These are phyloP conservation scores for Otocyon megalotis DNA, from an alignment of 2,113 vertebrate species.

Conservation along the genomic window DNA sequence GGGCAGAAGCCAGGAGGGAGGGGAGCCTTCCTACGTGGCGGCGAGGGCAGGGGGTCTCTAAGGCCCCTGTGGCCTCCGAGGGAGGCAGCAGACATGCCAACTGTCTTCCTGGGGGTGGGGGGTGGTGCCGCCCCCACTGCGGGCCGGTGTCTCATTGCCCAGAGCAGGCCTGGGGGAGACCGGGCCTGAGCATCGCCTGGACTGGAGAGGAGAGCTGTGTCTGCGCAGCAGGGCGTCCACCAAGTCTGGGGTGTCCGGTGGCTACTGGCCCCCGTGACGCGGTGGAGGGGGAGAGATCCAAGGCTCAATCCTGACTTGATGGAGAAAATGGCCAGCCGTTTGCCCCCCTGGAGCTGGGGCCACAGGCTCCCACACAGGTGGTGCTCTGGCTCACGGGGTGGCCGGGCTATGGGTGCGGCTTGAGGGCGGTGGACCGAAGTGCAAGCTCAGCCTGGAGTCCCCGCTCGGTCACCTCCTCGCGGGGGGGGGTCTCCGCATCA, in stretches of 20 bases:
- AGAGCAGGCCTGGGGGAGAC: background rate
- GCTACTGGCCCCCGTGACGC: background rate
- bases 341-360: background rate
- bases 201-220: background rate
- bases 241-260: background rate
- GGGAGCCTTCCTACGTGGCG: background rate
- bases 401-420: background rate
- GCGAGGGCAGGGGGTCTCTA: background rate
- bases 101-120: background rate
- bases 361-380: accelerated
- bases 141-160: background rate
- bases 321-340: background rate
- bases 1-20: background rate
- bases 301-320: background rate
- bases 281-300: background rate
- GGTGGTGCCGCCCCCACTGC: accelerated
- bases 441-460: background rate
- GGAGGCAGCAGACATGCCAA: background rate
- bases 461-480: background rate
- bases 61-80: background rate
- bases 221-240: too few species aligned
- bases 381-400: background rate
- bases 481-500: background rate
- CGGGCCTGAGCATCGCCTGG: accelerated
- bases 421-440: background rate